Evolutionary conservation across 2,888 invertebrate genomes (phyloP), one percentile per base, ranked within the genome.

Genomic region (Shargacucullia verbasci): DNA sequence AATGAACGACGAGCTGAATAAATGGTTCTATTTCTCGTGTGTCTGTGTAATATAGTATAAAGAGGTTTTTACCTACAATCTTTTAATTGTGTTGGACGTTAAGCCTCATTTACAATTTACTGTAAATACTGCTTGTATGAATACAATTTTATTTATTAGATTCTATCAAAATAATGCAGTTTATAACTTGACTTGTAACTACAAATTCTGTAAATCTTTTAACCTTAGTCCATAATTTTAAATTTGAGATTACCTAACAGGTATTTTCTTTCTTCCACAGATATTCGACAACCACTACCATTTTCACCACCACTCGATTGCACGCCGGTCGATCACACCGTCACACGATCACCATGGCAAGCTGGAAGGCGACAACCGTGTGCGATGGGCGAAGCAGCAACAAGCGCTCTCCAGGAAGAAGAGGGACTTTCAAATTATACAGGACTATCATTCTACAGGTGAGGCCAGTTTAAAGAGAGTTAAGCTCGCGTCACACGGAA

Each of bases 271-370:
- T 85, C 81, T 77, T 85, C 76, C 33, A 1, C 95, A 99, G 98
- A 98, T 99, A 87, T 96, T 98, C 88, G 96, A 96, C 79, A 96
- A 97, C 87, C 96, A 97, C 91, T 98, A 97, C 90, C 97, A 98
- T 87, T 97, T 98, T 88, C 96, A 96, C 78, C 98, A 98, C 91
- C 95, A 95, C 79, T 95, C 95, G 70, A 96, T 98, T 67, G 94
- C 96, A 65, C 97, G 97, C 89, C 94, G 98, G 78, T 98, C 98
- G 9, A 81, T 95, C 59, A 91, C 94, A 52, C 96, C 96, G 14
- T 96, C 97, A 80, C 90, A 94, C 52, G 95, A 95, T 64, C 97
- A 97, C 81, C 97, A 97, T 84, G 94, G 91, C 59, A 95, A 95
- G 63, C 93, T 99, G 62, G 95, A 96, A 60, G 94, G 95, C 47